Evolutionary conservation across 1,140 invertebrate genomes (phyloP), one percentile per base, ranked within the genome.

Genomic region (Solenopsis invicta): DNA sequence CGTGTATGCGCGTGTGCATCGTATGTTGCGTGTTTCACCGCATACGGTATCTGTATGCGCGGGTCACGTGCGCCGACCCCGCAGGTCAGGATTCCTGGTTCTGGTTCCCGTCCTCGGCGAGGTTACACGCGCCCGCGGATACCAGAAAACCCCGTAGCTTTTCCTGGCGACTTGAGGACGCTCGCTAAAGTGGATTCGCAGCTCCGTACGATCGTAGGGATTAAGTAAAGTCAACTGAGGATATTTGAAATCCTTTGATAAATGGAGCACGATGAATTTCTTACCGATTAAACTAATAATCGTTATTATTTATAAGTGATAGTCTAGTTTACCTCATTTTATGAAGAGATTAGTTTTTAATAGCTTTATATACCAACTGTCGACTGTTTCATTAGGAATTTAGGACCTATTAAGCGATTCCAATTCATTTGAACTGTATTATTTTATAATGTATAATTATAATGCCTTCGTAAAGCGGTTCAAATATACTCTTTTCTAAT

Each of bases 81-180:
- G 54, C 62, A 90, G 89, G 88, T 90, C 89, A 80, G 80, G 61
- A 90, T 85, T 64, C 74, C 78, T 56, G 72, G 72, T 84, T 45
- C 59, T 66, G 88, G 54, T 89, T 84, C 85, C 56, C 85, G 80
- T 76, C 69, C 72, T 52, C 61, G 18, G 21, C 24, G 52, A 18
- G 48, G 45, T 64, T 66, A 61, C 45, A 75, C 59, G 48, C 45
- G 41, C 41, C 66, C 34, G 24, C 54, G 56, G 82, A 85, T 59
- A 80, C 62, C 37, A 50, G 52, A 71, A 88, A 50, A 61, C 62
- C 62, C 45, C 41, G 52, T 41, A 62, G 69, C 69, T 59, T 74
- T 82, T 74, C 41, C n/a, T 48, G 41, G 54, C 69, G 69, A 71
- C 3, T 37, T 4, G 62, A 37, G 78, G 37, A 34, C 54, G 52